Evolutionary conservation across 1,140 invertebrate species (phyloP).

Genomic region (Solen grandis): DNA sequence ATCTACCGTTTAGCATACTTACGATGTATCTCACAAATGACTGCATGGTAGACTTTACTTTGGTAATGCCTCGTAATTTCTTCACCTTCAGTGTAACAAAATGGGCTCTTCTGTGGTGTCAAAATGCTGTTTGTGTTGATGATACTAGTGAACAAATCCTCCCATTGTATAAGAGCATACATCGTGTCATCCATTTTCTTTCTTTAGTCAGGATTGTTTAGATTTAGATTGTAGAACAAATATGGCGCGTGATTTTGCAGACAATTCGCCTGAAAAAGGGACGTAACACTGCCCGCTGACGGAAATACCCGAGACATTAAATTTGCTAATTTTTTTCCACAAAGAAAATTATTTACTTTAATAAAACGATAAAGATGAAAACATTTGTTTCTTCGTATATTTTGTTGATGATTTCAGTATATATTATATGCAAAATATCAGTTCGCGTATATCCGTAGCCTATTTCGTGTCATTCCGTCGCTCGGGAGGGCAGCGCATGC

Average conservation of each 20-base stretch:
- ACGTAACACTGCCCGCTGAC: slow-evolving; percentile 11
- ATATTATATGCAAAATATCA: slow-evolving; percentile 15
- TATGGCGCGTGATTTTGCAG: slow-evolving; percentile 16
- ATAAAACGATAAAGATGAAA: slow-evolving; percentile 22
- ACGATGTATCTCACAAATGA: slow-evolving; percentile 17
- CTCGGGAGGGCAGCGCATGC: not conserved
- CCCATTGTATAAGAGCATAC: slow-evolving; percentile 13
- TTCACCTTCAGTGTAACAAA: slow-evolving; percentile 16
- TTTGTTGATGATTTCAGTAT: slow-evolving; percentile 18
- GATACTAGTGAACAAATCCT: slow-evolving; percentile 17
- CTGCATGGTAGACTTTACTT: slow-evolving; percentile 16
- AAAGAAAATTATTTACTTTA: slow-evolving; percentile 4
- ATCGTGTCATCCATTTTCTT: slow-evolving; percentile 17
- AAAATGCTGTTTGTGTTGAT: slow-evolving; percentile 16
- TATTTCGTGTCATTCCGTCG: slow-evolving; percentile 16
- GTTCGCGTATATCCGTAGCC: slow-evolving; percentile 15
- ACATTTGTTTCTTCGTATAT: slow-evolving; percentile 18
- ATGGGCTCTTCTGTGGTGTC: slow-evolving; percentile 13
- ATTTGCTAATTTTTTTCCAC: slow-evolving; percentile 19
- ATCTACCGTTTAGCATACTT: slow-evolving; percentile 13
- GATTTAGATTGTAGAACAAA: slow-evolving; percentile 18
- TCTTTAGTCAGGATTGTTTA: slow-evolving; percentile 13
- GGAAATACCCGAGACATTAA: slow-evolving; percentile 16
- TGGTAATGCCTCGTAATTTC: slow-evolving; percentile 18
- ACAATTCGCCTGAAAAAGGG: slow-evolving; percentile 8